Base-by-base conservation (phyloP, 2,113 vertebrate species). In the Hemiprocne comata region DNA sequence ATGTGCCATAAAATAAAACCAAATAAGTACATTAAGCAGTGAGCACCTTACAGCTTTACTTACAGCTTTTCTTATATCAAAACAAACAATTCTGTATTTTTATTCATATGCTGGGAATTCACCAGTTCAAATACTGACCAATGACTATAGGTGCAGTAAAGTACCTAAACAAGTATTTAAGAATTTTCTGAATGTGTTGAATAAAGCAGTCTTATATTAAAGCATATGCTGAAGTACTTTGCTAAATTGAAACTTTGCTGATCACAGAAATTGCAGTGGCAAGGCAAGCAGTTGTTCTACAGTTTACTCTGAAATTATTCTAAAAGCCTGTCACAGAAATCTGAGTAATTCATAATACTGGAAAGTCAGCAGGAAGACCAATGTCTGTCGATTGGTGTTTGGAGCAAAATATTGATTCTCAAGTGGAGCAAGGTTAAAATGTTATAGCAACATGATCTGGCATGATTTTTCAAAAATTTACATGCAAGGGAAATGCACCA, bases 311-410 rank as follows among this genome's bases (percentile, higher is more conserved):
- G 33, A 94, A 92, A 88, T 70, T 66, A 60, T 87, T 83, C 69
- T 89, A 76, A 93, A 91, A 85, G 50, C 19, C 51, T 66, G 66
- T 46, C 75, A 77, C 20, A 87, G 78, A 90, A 87, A 90, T 67
- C 33, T 48, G 24, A 86, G 33, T 70, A 81, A 85, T 86, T 81
- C 57, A 46, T 55, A 94, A 58, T 76, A 60, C 17, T 61, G 60
- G 23, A 74, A 90, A 94, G 40, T 50, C 85, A 93, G 91, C 88
- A 97, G 89, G 78, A 94, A 93, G 82, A 96, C 64, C 55, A 86
- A 29, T 21, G 28, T 84, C 83, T 97, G 80, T 87, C 87, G 93
- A 36, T 60, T 75, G 20, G 26, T 64, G 29, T 90, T 95, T 84
- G 60, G 61, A 90, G 83, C 34, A 88, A 95, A 72, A 85, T 80